Evolutionary conservation across 2,113 vertebrate species (phyloP).

Genomic region (Diadophis punctatus): DNA sequence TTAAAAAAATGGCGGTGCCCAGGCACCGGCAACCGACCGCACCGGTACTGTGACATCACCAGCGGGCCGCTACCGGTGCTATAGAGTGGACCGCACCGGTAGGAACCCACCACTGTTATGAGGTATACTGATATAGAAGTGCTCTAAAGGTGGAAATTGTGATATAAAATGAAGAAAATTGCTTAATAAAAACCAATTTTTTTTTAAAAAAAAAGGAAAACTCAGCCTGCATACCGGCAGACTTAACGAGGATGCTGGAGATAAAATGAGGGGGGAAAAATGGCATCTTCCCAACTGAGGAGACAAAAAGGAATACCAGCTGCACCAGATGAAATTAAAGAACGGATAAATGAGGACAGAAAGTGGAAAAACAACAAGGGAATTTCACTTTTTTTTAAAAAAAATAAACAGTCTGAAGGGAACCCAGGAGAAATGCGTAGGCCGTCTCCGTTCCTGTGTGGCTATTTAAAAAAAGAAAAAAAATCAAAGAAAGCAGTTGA

Average conservation of each 20-base stretch:
- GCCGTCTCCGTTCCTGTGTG: background rate
- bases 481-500: background rate
- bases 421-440: background rate
- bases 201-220: too few species aligned
- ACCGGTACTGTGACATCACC: too few species aligned
- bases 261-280: background rate
- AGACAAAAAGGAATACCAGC: background rate
- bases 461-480: background rate
- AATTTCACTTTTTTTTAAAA: background rate
- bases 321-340: background rate
- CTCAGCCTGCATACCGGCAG: background rate
- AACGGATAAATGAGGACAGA: background rate
- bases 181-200: too few species aligned
- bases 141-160: too few species aligned
- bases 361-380: background rate
- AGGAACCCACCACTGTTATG: too few species aligned
- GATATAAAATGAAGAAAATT: too few species aligned
- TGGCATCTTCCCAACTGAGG: background rate
- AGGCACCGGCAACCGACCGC: too few species aligned
- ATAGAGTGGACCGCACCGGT: too few species aligned
- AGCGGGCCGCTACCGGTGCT: too few species aligned
- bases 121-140: too few species aligned
- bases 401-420: background rate
- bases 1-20: too few species aligned
- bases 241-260: background rate